A percentile compares a stretch with the other conserved stretches of the same genome.
These are phyloP conservation scores for Boulengerochromis microlepis DNA, from an alignment of 2,113 vertebrate genomes.

Conservation along the genomic window DNA sequence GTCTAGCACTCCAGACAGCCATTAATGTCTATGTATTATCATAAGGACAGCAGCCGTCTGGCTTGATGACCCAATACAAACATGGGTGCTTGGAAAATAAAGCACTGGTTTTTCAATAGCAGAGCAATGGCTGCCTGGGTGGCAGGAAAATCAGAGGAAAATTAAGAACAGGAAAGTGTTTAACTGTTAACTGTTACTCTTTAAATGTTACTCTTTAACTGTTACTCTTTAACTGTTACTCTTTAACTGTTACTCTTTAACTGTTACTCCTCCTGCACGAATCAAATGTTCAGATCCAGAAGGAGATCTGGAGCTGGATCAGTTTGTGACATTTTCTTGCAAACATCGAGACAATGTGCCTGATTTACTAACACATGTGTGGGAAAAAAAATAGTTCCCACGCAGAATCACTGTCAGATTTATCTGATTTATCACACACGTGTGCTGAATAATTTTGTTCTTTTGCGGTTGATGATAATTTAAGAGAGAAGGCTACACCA, in stretches of 20 bases:
- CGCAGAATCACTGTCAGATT: neutral
- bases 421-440: neutral
- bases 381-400: neutral
- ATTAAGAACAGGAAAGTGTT: neutral
- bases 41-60: neutral
- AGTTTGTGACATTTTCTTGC: neutral
- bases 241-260: neutral
- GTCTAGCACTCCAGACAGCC: neutral
- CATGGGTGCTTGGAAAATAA: neutral
- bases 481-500: neutral
- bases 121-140: neutral
- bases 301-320: neutral
- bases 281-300: neutral
- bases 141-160: neutral
- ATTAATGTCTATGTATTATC: neutral
- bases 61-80: neutral
- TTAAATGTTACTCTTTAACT: fast-evolving
- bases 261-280: neutral
- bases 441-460: neutral
- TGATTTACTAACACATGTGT: neutral
- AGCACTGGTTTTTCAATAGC: neutral
- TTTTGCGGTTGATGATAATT: neutral
- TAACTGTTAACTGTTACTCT: neutral
- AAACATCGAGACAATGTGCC: neutral
- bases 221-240: fast-evolving